Evolutionary conservation across 2,797 vertebrate genomes (phyloP), one percentile per base, ranked within the genome.

Genomic region (Naso thynnoides): DNA sequence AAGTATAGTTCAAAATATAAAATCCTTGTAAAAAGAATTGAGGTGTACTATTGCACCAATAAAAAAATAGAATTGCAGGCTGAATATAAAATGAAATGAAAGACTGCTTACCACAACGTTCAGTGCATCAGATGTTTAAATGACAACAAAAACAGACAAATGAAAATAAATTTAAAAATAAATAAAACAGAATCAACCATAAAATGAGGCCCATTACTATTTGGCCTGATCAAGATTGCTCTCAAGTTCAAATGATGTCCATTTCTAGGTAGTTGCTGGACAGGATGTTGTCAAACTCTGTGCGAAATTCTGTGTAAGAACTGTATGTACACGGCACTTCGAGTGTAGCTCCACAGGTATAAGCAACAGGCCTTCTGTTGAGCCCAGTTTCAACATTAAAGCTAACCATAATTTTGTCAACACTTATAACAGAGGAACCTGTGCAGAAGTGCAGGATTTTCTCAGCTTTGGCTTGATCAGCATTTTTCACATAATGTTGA

Each of bases 361-460:
- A 76, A 42, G 52, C 70, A 60, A 79, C 41, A 63, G 70, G 75
- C 44, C 79, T 87, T 47, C 80, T 76, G 54, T 26, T 69, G 0
- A 83, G 73, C 2, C 81, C 73, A 55, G 75, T 77, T 71, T 84
- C 79, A 65, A 14, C 61, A 73, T 78, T 84, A n/a, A 83, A 84
- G 55, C n/a, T 41, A 0, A 79, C n/a, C 9, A 53, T n/a, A 31
- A 67, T 77, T 69, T 78, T 73, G 1, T 69, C 58, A 80, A 62
- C 54, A 70, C 77, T 79, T 19, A 85, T 84, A 8, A 87, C 64
- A 44, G 75, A 73, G 7, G 64, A 82, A 0, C 71, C 84, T 4
- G 75, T 61, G 64, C 81, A 88, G 23, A 82, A 57, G 0, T 21
- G 15, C 2, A 83, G 44, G n/a, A 74, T 60, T 47, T 59, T 79